These are phyloP conservation scores for Tachyglossus aculeatus DNA, from an alignment of 2,797 vertebrate genomes.

Conservation along the genomic window DNA sequence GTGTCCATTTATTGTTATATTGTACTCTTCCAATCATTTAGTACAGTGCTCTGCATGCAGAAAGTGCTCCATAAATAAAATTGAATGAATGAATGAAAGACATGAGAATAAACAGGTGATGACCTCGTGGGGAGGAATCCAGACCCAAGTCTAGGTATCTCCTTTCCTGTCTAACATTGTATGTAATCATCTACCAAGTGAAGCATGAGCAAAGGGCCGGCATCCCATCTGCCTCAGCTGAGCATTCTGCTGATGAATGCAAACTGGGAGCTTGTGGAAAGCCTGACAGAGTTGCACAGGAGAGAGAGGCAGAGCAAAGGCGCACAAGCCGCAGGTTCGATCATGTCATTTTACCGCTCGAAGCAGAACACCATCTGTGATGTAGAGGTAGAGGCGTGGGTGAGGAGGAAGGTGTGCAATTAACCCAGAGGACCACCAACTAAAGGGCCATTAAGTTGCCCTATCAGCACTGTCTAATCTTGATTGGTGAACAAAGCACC, in stretches of 20 bases:
- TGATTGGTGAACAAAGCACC: slow-evolving; percentile 3
- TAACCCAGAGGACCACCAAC: slow-evolving; percentile 32
- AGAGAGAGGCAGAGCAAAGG: slow-evolving; percentile 49
- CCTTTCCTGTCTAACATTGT: too few relatives aligned
- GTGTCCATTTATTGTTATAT: too few relatives aligned
- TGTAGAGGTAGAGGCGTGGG: slow-evolving; percentile 44
- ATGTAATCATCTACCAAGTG: neutral
- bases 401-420: slow-evolving; percentile 32
- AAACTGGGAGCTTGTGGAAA: slow-evolving; percentile 48
- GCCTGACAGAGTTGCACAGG: slow-evolving; percentile 33
- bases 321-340: slow-evolving; percentile 55
- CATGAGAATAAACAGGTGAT: too few relatives aligned
- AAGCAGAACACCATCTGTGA: slow-evolving; percentile 67
- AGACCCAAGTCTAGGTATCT: too few relatives aligned
- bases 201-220: slow-evolving; percentile 37
- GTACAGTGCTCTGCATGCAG: too few relatives aligned
- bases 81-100: too few relatives aligned
- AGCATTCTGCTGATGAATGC: slow-evolving; percentile 55
- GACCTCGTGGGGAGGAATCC: too few relatives aligned
- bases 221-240: slow-evolving; percentile 58
- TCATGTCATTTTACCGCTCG: slow-evolving; percentile 42
- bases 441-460: slow-evolving; percentile 49
- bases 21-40: too few relatives aligned
- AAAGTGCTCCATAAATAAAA: too few relatives aligned
- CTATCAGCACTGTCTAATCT: slow-evolving; percentile 20